Base-by-base conservation (phyloP, 1,140 invertebrate species). In the Drosophila tsacasi region DNA sequence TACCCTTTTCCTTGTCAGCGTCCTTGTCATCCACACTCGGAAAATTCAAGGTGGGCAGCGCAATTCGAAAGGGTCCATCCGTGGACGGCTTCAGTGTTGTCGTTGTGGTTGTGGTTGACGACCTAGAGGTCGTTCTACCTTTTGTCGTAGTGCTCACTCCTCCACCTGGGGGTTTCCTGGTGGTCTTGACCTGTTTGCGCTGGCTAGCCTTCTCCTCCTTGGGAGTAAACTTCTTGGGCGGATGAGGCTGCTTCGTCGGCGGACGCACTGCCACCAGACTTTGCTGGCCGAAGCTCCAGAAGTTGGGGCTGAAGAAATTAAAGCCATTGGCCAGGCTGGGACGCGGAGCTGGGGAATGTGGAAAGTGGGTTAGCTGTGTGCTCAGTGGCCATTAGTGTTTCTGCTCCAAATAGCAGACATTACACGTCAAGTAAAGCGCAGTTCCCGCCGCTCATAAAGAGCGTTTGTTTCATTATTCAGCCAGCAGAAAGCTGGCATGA, bases 161-260 rank as follows among this genome's bases (percentile, higher is more conserved):
- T 0, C 15, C 19, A 10, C 17, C 12, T 12, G 23, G 50, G 23
- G 81, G 81, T 17, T 90, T 89, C 5, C 13, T 55, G 25, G 81
- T 75, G 6, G 69, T 61, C 50, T 89, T 90, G 10, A 42, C 9
- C 17, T 55, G 90, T 32, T 93, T 93, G 13, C 87, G 91, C 47
- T 93, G 92, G 21, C 76, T 92, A 5, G 82, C 76, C 40, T 93
- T 93, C 42, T 93, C 93, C 19, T 94, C 93, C 40, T 93, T 94
- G 32, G 92, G 87, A 17, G 92, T 92, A 72, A 94, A 94, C 64
- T 94, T 94, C 80, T 93, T 94, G 27, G 94, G 93, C 49, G 93
- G 94, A 82, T 93, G 84, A 0, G 77, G 32, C n/a, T 67, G 64
- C 30, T 89, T 87, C 5, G 73, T 71, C n/a, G 84, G 78, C 12